Evolutionary conservation across 2,888 invertebrate genomes (phyloP), one percentile per base, ranked within the genome.

Genomic region (Merodon equestris): DNA sequence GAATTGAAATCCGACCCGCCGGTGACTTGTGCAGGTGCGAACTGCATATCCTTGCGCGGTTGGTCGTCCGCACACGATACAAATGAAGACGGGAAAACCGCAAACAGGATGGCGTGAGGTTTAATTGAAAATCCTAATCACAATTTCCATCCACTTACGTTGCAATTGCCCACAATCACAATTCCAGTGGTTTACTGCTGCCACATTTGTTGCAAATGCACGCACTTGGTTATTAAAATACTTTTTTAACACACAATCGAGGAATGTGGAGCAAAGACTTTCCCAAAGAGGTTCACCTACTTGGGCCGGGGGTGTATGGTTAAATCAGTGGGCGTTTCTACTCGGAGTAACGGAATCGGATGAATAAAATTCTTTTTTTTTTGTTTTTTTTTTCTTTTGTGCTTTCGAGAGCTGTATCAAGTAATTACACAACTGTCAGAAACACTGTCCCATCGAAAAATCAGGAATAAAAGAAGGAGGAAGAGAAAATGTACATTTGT

Each of bases 71-170:
- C 47, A 34, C 15, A 19, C 17, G n/a, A n/a, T n/a, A n/a, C n/a
- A n/a, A n/a, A 47, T 12, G 18, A 1, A 7, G 27, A 27, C 7
- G 27, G 2, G 17, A 36, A 53, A 63, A 63, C 60, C 9, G 54
- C 53, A 47, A 45, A 70, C 27, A 70, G 60, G 64, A 74, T 79
- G 79, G 74, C 79, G 73, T 79, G 79, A 60, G 64, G 54, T 74
- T 68, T 79, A 79, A 79, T 79, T 79, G 79, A 79, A 79, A 79
- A 73, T 63, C 53, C 67, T 73, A 79, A 79, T 79, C 79, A 79
- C 74, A 79, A 79, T 70, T 74, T 63, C 63, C 63, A 71, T 71
- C 67, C 61, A 72, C 72, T 72, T 67, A 73, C 58, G 60, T 9
- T 61, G 57, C 68, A 75, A 75, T 74, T 27, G 27, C 27, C n/a